Conservation (phyloP, 2,888 invertebrate genomes). For the Nudaria mundana region DNA sequence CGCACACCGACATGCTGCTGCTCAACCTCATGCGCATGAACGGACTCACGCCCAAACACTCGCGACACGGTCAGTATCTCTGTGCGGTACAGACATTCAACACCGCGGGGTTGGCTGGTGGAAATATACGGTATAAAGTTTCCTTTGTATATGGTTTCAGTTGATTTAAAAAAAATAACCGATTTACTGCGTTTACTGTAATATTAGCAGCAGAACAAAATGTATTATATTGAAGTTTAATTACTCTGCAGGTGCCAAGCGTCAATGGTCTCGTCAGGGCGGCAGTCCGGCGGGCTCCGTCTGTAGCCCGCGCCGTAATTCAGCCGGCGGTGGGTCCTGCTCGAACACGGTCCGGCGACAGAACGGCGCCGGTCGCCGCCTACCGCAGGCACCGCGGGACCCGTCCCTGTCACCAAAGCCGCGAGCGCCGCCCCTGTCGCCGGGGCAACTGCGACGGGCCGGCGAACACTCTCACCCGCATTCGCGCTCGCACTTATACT, state of each 20-base stretch:
- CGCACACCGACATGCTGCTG: conserved; percentile 70
- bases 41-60: conserved; percentile 56
- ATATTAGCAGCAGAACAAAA: no score
- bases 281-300: conserved; percentile 24
- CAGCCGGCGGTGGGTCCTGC: conserved; percentile 9
- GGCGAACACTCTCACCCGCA: conserved; percentile 19
- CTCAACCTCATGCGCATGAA: conserved; percentile 72
- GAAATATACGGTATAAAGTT: no score
- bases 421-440: conserved; percentile 44
- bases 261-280: conserved; percentile 47
- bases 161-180: no score
- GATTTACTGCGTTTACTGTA: no score
- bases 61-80: conserved; percentile 45
- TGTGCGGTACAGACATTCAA: no score
- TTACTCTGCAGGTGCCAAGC: conserved; percentile 55
- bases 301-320: conserved; percentile 13
- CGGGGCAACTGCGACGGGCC: conserved; percentile 51
- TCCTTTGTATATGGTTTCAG: no score
- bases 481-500: no score
- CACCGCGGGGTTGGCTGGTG: no score
- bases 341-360: conserved; percentile 4
- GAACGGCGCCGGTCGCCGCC: conserved; percentile 11
- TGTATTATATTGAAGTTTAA: no score
- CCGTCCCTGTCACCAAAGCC: no score
- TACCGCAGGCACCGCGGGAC: conserved; percentile 15